These are phyloP conservation scores for Lonchura striata DNA, from an alignment of 2,113 vertebrate genomes.

Conservation along the genomic window DNA sequence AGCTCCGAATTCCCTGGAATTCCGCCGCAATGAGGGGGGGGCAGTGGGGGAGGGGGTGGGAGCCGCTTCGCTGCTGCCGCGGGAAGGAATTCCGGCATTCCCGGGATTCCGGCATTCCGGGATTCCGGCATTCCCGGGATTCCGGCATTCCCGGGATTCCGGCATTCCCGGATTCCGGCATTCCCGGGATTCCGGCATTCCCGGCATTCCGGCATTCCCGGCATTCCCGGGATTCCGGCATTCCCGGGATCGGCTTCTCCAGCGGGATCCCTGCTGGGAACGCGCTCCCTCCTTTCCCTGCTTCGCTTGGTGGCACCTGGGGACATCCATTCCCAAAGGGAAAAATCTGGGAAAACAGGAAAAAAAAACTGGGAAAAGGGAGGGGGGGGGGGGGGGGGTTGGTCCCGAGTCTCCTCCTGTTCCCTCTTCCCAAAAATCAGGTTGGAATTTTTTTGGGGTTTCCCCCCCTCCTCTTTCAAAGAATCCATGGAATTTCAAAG, in stretches of 20 bases:
- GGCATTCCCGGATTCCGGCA: no score
- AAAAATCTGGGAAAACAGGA: neutral
- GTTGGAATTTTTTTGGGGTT: neutral
- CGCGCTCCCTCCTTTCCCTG: neutral
- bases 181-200: neutral
- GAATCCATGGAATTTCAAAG: neutral
- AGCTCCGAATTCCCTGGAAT: neutral
- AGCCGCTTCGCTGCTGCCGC: neutral
- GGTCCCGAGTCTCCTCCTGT: neutral
- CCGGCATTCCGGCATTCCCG: neutral
- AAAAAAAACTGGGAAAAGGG: neutral
- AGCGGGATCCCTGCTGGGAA: neutral
- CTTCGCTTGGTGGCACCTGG: neutral
- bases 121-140: neutral
- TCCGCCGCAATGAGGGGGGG: neutral
- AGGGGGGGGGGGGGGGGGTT: no score
- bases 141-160: neutral
- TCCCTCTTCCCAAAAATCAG: neutral
- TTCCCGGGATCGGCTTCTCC: neutral
- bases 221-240: no score
- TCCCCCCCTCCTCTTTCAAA: neutral
- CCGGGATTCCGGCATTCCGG: neutral
- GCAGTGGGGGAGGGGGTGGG: neutral
- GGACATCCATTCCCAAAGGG: neutral
- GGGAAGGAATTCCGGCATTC: neutral